Conservation (phyloP, 1,140 invertebrate genomes). For the Wasmannia auropunctata region DNA sequence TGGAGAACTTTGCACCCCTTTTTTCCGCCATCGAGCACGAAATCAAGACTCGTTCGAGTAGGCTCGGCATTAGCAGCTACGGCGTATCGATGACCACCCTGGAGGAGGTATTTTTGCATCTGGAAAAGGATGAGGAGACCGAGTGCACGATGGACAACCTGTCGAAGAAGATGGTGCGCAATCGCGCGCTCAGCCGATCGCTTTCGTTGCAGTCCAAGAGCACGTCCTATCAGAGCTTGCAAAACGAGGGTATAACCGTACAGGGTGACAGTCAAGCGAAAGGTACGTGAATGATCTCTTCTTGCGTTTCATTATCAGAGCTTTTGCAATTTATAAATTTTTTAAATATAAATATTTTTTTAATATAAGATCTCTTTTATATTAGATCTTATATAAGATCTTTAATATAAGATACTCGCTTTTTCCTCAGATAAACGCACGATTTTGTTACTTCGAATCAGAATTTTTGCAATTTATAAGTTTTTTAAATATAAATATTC, state of each 20-base stretch:
- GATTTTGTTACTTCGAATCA: no score
- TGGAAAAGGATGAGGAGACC: conserved; percentile 90
- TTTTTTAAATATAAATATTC: no score
- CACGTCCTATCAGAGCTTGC: conserved; percentile 90
- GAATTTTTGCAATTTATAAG: no score
- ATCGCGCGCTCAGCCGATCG: conserved; percentile 89
- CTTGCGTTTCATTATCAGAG: neutral
- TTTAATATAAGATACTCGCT: no score
- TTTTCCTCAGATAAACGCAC: no score
- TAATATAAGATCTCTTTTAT: no score
- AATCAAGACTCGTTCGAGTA: conserved; percentile 87
- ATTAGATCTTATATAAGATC: no score
- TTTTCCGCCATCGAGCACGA: conserved; percentile 92
- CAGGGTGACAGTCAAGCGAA: conserved; percentile 83
- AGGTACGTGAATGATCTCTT: conserved; percentile 67
- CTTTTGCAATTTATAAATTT: neutral
- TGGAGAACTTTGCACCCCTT: conserved; percentile 90
- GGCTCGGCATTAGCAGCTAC: conserved; percentile 92
- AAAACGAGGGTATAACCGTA: conserved; percentile 86
- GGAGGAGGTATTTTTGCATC: conserved; percentile 93
- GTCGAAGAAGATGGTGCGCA: conserved; percentile 90
- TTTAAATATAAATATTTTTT: no score
- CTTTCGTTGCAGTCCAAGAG: conserved; percentile 90
- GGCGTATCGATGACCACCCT: conserved; percentile 97
- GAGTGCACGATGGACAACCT: conserved; percentile 89